Percentiles rank a stretch among this genome's conserved stretches.
Evolutionary conservation across 1,140 invertebrate species (phyloP).

Genomic region (Drosophila varians): DNA sequence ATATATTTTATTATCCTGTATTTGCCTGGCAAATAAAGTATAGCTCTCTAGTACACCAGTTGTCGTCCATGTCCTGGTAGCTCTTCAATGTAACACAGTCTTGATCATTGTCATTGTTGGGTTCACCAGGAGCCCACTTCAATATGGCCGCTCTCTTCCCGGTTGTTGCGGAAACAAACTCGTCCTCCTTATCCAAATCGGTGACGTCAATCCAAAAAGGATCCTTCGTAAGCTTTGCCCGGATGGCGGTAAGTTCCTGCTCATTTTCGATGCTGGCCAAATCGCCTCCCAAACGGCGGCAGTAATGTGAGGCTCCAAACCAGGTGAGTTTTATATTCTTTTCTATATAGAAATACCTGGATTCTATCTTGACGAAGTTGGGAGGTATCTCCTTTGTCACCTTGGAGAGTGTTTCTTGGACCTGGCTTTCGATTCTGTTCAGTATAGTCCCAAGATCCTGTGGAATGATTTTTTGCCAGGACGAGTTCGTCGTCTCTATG

Average conservation of each 20-base stretch:
- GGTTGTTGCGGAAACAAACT: not conserved
- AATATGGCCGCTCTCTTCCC: not conserved
- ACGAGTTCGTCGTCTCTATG: not conserved
- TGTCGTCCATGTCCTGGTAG: not conserved
- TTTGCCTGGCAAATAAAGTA: not conserved
- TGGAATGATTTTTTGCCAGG: not conserved
- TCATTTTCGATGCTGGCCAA: not conserved
- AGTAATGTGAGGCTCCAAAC: not conserved
- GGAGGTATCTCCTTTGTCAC: not conserved
- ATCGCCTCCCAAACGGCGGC: not conserved
- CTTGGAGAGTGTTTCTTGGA: not conserved
- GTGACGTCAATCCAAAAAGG: not conserved
- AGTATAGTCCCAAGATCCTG: not conserved
- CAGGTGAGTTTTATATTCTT: not conserved
- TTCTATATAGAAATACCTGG: conserved; percentile 1
- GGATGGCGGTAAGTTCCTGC: not conserved
- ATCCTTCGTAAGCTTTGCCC: not conserved
- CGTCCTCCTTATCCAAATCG: not conserved
- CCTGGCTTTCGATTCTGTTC: not conserved
- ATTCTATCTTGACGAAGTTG: not conserved
- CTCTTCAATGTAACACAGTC: not conserved
- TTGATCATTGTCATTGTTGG: not conserved
- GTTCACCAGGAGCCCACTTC: not conserved
- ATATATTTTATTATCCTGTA: not conserved
- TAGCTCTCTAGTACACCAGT: not conserved